Evolutionary conservation across 1,140 invertebrate genomes (phyloP).

Genomic region (Mya arenaria): DNA sequence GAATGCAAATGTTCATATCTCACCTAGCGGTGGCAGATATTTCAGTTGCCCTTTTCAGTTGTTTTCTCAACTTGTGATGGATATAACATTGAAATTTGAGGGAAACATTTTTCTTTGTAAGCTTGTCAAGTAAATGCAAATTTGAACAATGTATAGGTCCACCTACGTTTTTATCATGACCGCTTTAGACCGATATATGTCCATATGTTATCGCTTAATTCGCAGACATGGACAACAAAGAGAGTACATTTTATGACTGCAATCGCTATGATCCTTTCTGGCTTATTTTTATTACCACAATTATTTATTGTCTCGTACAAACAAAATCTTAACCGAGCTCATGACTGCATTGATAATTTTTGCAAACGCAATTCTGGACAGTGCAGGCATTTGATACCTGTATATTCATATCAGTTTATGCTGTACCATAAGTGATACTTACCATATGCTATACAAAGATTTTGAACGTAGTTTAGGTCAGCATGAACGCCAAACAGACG

Average conservation of each 20-base stretch:
- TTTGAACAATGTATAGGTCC: conserved; percentile 91
- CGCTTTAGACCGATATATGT: conserved; percentile 93
- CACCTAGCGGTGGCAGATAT: conserved; percentile 88
- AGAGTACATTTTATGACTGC: conserved; percentile 81
- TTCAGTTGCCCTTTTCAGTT: conserved; percentile 87
- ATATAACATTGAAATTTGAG: conserved; percentile 85
- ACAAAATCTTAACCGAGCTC: no score
- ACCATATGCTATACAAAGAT: conserved; percentile 84
- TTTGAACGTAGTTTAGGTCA: conserved; percentile 83
- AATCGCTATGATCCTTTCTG: conserved; percentile 84
- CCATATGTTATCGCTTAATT: conserved; percentile 87
- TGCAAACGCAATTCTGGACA: neutral
- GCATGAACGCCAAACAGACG: neutral
- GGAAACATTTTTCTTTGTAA: conserved; percentile 86
- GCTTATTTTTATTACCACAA: conserved; percentile 86
- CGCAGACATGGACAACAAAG: conserved; percentile 73
- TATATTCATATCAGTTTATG: conserved; percentile 66
- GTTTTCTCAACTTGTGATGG: conserved; percentile 88
- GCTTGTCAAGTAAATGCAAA: conserved; percentile 87
- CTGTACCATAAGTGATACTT: conserved; percentile 65
- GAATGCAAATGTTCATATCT: conserved; percentile 90
- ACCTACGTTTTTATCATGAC: conserved; percentile 97
- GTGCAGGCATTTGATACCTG: conserved; percentile 62
- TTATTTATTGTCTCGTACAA: conserved; percentile 76
- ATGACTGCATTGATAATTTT: neutral